Conservation (phyloP, 2,113 vertebrate genomes). For the Scophthalmus maximus region DNA sequence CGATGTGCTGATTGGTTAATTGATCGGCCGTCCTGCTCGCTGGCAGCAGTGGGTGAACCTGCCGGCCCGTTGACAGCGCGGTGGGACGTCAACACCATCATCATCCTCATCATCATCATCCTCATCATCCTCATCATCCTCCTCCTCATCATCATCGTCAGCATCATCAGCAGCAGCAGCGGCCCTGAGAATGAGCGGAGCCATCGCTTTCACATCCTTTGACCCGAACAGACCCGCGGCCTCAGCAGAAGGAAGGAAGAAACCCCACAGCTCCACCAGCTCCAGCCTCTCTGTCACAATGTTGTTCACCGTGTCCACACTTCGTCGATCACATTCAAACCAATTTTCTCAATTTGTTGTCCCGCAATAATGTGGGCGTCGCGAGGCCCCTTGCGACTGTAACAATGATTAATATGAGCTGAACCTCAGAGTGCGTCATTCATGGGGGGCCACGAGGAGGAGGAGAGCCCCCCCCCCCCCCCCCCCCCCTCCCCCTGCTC, state of each 20-base stretch:
- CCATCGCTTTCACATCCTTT: background rate
- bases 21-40: slow-evolving; percentile 33
- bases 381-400: slow-evolving; percentile 33
- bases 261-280: background rate
- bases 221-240: background rate
- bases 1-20: slow-evolving; percentile 52
- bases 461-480: too few species aligned
- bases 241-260: background rate
- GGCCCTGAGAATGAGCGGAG: background rate
- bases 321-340: slow-evolving; percentile 32
- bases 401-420: slow-evolving; percentile 43
- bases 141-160: too few species aligned
- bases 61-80: background rate
- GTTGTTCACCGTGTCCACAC: slow-evolving; percentile 17
- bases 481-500: too few species aligned
- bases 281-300: slow-evolving; percentile 10
- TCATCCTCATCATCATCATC: too few species aligned
- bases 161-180: too few species aligned
- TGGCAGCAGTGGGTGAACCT: too few species aligned
- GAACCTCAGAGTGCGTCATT: slow-evolving; percentile 32
- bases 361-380: slow-evolving; percentile 33
- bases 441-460: slow-evolving; percentile 14
- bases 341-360: slow-evolving; percentile 33
- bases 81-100: slow-evolving; percentile 18
- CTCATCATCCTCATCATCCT: too few species aligned